phyloP scores from a whole-genome alignment of 2,113 vertebrate genomes.

The Kryptolebias marmoratus region DNA sequence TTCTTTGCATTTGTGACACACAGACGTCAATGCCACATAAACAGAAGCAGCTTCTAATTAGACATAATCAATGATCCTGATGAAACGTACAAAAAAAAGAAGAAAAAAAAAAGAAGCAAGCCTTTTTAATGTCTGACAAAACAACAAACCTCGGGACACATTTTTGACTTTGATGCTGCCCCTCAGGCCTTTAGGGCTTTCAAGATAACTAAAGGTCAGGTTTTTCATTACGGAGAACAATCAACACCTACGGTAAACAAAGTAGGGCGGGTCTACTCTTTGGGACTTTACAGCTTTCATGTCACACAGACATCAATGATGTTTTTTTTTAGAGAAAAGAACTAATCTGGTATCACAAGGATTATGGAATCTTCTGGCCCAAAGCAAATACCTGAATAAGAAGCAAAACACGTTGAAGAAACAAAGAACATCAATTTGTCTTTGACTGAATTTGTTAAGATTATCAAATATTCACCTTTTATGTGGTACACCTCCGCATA shows the following conservation, averaged over 20 bases:
- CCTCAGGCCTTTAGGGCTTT: constrained; percentile 31
- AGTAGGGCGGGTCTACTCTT: constrained; percentile 3
- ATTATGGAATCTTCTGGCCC: constrained; percentile 31
- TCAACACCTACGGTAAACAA: constrained; percentile 24
- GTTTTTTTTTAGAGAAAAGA: constrained; percentile 33
- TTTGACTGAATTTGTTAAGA: no score
- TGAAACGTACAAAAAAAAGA: neutral
- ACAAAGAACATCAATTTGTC: no score
- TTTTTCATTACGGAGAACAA: constrained; percentile 70
- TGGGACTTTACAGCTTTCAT: constrained; percentile 44
- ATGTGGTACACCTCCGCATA: neutral
- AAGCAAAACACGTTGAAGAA: no score
- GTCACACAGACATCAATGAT: constrained; percentile 54
- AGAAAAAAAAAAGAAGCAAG: neutral
- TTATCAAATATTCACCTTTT: no score
- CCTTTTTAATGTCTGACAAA: constrained; percentile 43
- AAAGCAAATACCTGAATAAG: no score
- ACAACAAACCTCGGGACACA: constrained; percentile 24
- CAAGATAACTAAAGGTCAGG: constrained; percentile 66
- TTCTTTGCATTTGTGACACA: neutral
- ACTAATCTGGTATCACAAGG: constrained; percentile 42
- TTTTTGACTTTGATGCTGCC: constrained; percentile 46
- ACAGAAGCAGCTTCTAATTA: neutral
- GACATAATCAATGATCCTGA: constrained; percentile 14
- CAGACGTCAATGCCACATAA: neutral